Evolutionary conservation across 2,113 vertebrate species (phyloP), one percentile per base, ranked within the genome.

Genomic region (Oplegnathus fasciatus): DNA sequence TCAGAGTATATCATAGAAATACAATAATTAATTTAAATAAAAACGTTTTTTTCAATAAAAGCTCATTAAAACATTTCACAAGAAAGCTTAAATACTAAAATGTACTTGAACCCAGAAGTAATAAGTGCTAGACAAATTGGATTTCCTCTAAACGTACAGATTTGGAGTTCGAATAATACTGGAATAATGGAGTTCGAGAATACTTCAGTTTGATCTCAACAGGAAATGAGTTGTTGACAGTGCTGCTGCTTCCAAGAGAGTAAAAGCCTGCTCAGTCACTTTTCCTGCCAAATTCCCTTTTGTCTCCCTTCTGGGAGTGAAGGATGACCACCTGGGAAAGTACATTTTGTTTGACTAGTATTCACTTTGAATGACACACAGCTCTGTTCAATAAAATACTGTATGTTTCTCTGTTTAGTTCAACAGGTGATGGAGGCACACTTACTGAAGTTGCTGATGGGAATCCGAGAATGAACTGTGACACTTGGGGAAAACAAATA

Each of bases 391-490:
- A 20, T 76, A 24, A 67, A 14, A 28, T 3, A 0, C n/a, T 28
- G 1, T 30, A 9, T 73, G 85, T 40, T 83, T 86, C 90, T 80
- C 80, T 79, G 81, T 92, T 89, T 75, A 99, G 98, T 99, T 94
- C 98, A 99, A 95, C 98, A 99, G 96, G 98, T 97, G 86, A 99
- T 99, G 90, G 98, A 99, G 84, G 96, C 97, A 28, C 98, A 99
- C 87, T 93, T 99, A 83, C 86, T 99, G 88, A 97, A 96, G 92
- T 93, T 99, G 40, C 96, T 99, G 89, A 98, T 99, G 85, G 98
- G 95, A 72, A 97, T 99, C 93, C 97, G 97, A 94, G 98, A 99
- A 80, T 99, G 95, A 96, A 15, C 66, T 55, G 66, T 18, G 10
- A 66, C 55, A 17, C n/a, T 64, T 17, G 44, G 76, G 48, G 58